Percentiles rank a stretch among this genome's conserved stretches.
Conservation (phyloP, 2,888 invertebrate species). For the Cephus rjabovi region DNA sequence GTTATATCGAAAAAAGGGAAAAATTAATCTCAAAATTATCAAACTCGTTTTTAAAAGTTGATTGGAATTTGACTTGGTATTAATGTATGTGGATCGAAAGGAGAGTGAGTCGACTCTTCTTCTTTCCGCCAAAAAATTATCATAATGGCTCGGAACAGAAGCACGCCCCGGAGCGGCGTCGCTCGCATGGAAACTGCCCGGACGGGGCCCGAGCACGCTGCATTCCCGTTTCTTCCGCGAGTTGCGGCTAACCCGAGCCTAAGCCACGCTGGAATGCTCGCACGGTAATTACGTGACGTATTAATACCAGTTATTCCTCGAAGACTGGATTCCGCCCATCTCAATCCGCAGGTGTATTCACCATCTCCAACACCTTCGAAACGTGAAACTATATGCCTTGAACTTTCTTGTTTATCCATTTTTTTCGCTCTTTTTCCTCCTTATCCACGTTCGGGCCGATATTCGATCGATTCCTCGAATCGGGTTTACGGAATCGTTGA, state of each 20-base stretch:
- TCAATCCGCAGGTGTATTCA: constrained; percentile 58
- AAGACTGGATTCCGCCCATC: constrained; percentile 49
- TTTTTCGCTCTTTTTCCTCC: not conserved
- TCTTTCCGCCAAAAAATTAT: constrained; percentile 61
- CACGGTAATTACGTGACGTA: constrained; percentile 62
- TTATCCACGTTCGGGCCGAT: not conserved
- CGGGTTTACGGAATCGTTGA: not conserved
- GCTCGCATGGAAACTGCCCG: constrained; percentile 22
- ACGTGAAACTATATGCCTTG: not conserved
- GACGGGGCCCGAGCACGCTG: constrained; percentile 13
- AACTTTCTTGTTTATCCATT: not conserved
- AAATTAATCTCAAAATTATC: too few species aligned
- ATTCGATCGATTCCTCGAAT: not conserved
- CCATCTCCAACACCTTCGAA: constrained; percentile 38
- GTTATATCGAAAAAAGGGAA: not conserved
- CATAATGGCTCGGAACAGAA: constrained; percentile 64
- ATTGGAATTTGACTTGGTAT: not conserved
- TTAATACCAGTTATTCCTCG: constrained; percentile 63
- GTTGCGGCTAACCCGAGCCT: constrained; percentile 14
- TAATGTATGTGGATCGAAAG: not conserved
- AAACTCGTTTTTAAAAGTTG: not conserved
- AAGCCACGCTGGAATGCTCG: constrained; percentile 20
- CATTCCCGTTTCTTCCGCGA: constrained; percentile 35
- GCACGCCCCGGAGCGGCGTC: constrained; percentile 57
- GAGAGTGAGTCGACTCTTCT: constrained; percentile 21